phyloP scores from a whole-genome alignment of 1,140 invertebrate species.

The Micrasema longulum region DNA sequence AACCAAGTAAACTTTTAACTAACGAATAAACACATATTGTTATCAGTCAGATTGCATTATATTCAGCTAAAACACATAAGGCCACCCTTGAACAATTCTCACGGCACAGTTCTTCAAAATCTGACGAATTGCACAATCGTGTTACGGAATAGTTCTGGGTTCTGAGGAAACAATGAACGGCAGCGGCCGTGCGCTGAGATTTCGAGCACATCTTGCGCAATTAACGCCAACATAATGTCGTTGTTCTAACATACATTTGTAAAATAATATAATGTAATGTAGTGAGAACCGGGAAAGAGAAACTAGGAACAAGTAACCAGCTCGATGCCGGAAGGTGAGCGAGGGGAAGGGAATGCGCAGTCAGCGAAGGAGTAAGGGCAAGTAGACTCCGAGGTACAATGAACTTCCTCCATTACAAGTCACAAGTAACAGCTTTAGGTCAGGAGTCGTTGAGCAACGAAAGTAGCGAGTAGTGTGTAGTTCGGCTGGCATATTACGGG shows the following conservation, averaged over 20 bases:
- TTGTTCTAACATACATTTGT: no score
- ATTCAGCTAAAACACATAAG: no score
- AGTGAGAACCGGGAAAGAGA: no score
- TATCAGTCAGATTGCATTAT: no score
- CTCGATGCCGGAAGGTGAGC: no score
- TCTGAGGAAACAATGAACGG: slow-evolving; percentile 13
- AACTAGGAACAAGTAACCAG: no score
- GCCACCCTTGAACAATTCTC: slow-evolving; percentile 30
- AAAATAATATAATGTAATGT: no score
- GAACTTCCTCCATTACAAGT: neutral
- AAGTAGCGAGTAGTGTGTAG: no score
- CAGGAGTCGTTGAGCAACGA: no score
- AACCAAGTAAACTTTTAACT: no score
- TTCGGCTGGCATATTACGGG: neutral
- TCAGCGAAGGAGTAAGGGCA: neutral
- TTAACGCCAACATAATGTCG: neutral
- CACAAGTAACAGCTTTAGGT: slow-evolving; percentile 10
- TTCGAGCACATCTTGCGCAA: neutral
- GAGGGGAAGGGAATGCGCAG: neutral
- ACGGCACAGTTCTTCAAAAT: slow-evolving; percentile 14
- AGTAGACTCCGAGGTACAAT: slow-evolving; percentile 8
- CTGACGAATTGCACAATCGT: slow-evolving; percentile 13
- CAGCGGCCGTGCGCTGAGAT: neutral
- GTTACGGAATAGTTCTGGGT: neutral
- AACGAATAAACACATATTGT: no score